phyloP scores from a whole-genome alignment of 1,140 invertebrate species.

The Lysiphlebus fabarum region DNA sequence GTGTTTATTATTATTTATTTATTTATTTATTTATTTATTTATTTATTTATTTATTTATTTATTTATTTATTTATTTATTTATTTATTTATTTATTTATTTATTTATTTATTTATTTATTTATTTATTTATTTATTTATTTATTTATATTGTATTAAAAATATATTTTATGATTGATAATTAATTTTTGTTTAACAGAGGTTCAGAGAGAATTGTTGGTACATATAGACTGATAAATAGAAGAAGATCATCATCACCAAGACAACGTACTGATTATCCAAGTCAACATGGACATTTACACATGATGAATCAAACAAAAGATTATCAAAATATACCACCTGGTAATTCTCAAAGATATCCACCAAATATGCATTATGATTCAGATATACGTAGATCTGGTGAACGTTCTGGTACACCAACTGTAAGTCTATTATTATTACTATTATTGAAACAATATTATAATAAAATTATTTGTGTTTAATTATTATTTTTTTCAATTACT shows the following conservation, averaged over 20 bases:
- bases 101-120: slow-evolving; percentile 15
- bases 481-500: slow-evolving; percentile 18
- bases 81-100: slow-evolving; percentile 11
- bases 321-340: slow-evolving; percentile 39
- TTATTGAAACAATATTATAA: too few relatives aligned
- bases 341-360: slow-evolving; percentile 43
- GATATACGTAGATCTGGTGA: slow-evolving; percentile 57
- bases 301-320: slow-evolving; percentile 43
- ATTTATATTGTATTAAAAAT: background rate
- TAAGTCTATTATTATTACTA: too few relatives aligned
- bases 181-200: slow-evolving; percentile 32
- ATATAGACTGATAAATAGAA: slow-evolving; percentile 41
- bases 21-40: slow-evolving; percentile 4
- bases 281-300: slow-evolving; percentile 34
- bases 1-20: slow-evolving; percentile 8
- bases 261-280: slow-evolving; percentile 43
- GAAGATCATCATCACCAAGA: slow-evolving; percentile 46
- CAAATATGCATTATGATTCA: slow-evolving; percentile 51
- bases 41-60: slow-evolving; percentile 11
- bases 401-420: slow-evolving; percentile 67
- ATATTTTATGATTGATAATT: slow-evolving; percentile 2
- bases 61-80: slow-evolving; percentile 4
- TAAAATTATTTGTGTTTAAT: slow-evolving; percentile 1
- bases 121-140: slow-evolving; percentile 4
- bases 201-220: slow-evolving; percentile 39